Evolutionary conservation across 1,140 invertebrate genomes (phyloP).

Genomic region (Oscheius sp.): DNA sequence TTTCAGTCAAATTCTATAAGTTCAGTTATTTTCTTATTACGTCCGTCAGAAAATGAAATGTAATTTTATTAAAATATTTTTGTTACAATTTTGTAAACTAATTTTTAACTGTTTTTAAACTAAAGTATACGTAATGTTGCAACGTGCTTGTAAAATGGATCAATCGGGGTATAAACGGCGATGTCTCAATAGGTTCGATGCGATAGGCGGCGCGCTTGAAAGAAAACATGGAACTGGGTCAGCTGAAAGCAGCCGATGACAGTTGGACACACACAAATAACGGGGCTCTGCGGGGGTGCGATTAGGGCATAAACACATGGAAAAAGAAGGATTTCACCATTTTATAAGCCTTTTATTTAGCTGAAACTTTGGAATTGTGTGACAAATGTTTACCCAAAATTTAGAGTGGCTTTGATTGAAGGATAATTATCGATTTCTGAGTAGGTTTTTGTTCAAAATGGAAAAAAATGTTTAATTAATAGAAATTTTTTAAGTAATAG

Average conservation of each 20-base stretch:
- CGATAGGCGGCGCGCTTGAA: not conserved
- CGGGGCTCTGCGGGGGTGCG: not conserved
- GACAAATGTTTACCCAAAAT: not conserved
- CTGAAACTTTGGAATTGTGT: too few relatives aligned
- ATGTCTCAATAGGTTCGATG: slow-evolving; percentile 3
- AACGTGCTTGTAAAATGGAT: not conserved
- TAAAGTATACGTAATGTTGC: not conserved
- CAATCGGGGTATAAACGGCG: not conserved
- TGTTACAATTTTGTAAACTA: not conserved
- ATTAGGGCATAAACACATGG: not conserved
- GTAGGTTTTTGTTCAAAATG: not conserved
- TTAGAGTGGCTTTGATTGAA: not conserved
- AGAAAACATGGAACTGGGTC: slow-evolving; percentile 13
- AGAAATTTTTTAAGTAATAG: too few relatives aligned
- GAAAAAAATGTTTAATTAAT: too few relatives aligned
- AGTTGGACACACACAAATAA: not conserved
- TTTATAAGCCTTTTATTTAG: too few relatives aligned
- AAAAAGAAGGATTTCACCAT: not conserved
- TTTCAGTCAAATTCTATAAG: too few relatives aligned
- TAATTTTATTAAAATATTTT: too few relatives aligned
- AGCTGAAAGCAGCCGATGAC: slow-evolving; percentile 6
- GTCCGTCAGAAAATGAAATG: too few relatives aligned
- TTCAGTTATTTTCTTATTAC: too few relatives aligned
- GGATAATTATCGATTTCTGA: not conserved
- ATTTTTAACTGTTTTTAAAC: not conserved